Base-by-base conservation (phyloP, 2,113 vertebrate species). In the Xiphias gladius region DNA sequence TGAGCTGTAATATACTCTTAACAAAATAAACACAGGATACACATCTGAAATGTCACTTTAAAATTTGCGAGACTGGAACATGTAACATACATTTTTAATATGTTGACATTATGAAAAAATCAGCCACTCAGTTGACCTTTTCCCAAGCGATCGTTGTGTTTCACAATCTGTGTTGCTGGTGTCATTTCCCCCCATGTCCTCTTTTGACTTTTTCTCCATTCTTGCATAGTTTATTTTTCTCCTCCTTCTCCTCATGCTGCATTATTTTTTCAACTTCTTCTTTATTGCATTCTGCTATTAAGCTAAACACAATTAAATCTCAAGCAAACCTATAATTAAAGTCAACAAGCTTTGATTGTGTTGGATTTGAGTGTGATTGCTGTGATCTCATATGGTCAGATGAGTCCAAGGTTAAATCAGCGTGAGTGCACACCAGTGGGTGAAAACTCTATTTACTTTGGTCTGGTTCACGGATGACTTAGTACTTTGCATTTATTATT, bases 31-130 rank as follows among this genome's bases (percentile, higher is more conserved):
- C 54, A 62, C 52, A 32, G 43, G 59, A 70, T 13, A 57, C 43
- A 28, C 2, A 63, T 76, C 67, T 68, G 64, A 90, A 90, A 91
- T 89, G 90, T 88, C 66, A 91, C 83, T 52, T 88, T 68, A 88
- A 84, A 61, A 91, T 91, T 83, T 88, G 79, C 63, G 61, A 39
- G 46, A 58, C 72, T 46, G 41, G 28, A 78, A 54, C 58, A 77
- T 80, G 79, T 65, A 71, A 72, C 88, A 92, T 90, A 67, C 76
- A 91, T 88, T 91, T 90, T 89, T 91, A 83, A 91, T 89, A 76
- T 77, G 76, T 50, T 90, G 88, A 89, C 86, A 88, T 89, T 85
- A 79, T 80, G 16, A 81, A 81, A 70, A 70, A 83, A 70, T 75
- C 59, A 59, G 54, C 50, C 24, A 39, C 13, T 65, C 50, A 22